These are phyloP conservation scores for Grammomys dolichurus DNA, from an alignment of 2,113 vertebrate genomes.

Conservation along the genomic window DNA sequence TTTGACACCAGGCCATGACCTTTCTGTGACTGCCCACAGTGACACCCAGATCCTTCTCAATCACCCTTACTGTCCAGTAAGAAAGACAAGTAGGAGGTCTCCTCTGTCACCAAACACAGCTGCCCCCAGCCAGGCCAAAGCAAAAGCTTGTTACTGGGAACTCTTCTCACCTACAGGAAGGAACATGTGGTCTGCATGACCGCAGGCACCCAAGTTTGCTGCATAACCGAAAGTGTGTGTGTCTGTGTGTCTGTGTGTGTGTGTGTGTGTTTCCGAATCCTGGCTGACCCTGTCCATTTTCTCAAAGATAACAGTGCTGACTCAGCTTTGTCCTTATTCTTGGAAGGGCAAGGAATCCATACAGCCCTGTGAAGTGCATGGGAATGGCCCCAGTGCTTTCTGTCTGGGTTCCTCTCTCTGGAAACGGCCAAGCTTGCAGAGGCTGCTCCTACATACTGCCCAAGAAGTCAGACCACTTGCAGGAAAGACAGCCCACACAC, in stretches of 20 bases:
- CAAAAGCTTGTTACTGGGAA: constrained; percentile 1
- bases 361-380: rapidly evolving
- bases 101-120: neutral
- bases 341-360: neutral
- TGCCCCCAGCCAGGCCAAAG: neutral
- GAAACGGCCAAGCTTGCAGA: neutral
- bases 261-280: neutral
- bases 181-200: neutral
- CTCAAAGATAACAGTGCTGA: no score
- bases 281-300: neutral
- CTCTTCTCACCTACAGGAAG: neutral
- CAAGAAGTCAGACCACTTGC: neutral
- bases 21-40: neutral
- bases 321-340: neutral
- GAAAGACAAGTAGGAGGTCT: neutral
- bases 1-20: neutral
- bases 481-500: neutral
- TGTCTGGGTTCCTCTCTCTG: neutral
- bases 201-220: neutral
- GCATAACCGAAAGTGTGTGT: neutral
- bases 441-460: neutral
- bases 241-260: neutral
- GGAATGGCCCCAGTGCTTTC: neutral
- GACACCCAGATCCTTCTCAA: neutral
- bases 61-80: neutral